phyloP scores from a whole-genome alignment of 2,113 vertebrate species.

The Phrynosoma blainvillii region DNA sequence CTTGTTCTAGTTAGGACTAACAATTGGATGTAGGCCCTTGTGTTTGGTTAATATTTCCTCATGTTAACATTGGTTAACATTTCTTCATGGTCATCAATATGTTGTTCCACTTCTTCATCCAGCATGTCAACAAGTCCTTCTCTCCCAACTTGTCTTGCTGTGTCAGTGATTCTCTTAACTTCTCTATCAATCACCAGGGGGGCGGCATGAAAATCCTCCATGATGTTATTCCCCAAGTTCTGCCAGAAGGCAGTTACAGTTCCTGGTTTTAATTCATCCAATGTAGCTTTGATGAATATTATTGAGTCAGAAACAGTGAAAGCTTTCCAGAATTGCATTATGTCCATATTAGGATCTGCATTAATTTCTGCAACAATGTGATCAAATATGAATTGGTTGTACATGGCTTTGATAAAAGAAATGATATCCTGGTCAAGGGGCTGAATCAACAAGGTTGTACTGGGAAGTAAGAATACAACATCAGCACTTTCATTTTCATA shows the following conservation, averaged over 20 bases:
- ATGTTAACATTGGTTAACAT: neutral
- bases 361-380: neutral
- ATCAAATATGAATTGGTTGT: neutral
- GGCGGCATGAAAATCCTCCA: neutral
- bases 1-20: too few species aligned
- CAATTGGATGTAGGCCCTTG: too few species aligned
- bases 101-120: neutral
- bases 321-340: neutral
- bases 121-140: neutral
- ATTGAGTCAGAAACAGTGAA: neutral
- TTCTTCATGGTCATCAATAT: neutral
- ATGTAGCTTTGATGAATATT: neutral
- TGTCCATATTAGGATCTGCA: neutral
- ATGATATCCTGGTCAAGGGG: neutral
- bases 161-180: neutral
- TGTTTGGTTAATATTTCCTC: too few species aligned
- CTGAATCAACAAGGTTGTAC: neutral
- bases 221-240: neutral
- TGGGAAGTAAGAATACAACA: neutral
- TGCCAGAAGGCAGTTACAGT: neutral
- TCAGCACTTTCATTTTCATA: neutral
- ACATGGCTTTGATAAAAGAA: neutral
- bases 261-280: neutral
- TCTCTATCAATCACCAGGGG: neutral
- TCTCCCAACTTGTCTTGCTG: neutral